A percentile compares a stretch with the other conserved stretches of the same genome.
These are phyloP conservation scores for Philaethria dido DNA, from an alignment of 2,888 invertebrate genomes.

Conservation along the genomic window DNA sequence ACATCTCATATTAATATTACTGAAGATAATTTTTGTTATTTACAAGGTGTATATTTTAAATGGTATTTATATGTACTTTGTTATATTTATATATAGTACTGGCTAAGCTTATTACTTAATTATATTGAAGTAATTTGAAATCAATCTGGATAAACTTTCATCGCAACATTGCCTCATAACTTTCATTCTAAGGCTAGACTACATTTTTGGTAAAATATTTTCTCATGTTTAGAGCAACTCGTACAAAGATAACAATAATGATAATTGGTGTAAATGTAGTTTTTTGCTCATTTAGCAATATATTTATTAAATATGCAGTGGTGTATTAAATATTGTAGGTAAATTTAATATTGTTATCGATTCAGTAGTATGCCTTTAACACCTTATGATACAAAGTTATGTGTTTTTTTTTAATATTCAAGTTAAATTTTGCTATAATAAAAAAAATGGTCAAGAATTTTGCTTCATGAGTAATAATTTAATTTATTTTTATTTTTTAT, in stretches of 20 bases:
- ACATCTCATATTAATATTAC: not conserved
- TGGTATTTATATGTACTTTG: no score
- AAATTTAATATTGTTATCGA: not conserved
- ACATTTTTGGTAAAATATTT: no score
- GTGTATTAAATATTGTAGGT: not conserved
- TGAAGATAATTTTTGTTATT: not conserved
- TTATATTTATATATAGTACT: no score
- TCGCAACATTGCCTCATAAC: no score
- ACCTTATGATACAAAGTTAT: not conserved
- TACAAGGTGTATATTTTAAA: no score
- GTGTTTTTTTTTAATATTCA: not conserved
- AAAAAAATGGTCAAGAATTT: no score
- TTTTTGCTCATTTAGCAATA: slow-evolving; percentile 16
- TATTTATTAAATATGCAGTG: not conserved
- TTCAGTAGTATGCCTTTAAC: not conserved
- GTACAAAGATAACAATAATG: not conserved
- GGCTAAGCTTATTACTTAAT: no score
- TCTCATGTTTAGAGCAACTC: not conserved
- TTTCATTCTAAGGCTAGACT: no score
- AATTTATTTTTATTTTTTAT: no score
- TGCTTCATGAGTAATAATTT: no score
- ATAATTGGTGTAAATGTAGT: not conserved
- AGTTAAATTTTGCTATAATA: no score
- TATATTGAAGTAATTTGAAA: no score
- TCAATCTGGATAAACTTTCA: not conserved